Base-by-base conservation (phyloP, 2,113 vertebrate genomes). In the Strix uralensis region DNA sequence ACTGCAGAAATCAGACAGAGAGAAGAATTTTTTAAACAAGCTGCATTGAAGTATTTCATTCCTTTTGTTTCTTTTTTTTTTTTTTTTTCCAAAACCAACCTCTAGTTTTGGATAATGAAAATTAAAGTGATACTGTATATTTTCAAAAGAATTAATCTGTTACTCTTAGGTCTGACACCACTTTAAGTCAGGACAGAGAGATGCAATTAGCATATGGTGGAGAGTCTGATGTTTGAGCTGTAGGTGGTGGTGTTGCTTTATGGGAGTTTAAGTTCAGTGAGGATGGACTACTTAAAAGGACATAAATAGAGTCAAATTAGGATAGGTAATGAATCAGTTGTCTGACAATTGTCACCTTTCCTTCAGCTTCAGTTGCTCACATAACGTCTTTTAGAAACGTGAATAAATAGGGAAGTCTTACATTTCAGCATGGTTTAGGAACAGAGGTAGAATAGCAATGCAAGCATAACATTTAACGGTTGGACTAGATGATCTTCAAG, bases 161-260 rank as follows among this genome's bases (percentile, higher is more conserved):
- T 91, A 19, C 58, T 89, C 10, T 54, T 66, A 55, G 11, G 22
- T 77, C 55, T 88, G 66, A 49, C 12, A 15, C 5, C 38, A 26
- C 63, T 91, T 87, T 66, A 51, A 42, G 18, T 87, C 26, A 55
- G 58, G 71, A 69, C 65, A 58, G 63, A 82, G 54, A 81, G 77
- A 73, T 70, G 57, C 61, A 73, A 26, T 49, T 80, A 71, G 26
- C 63, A 51, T 51, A 80, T 47, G 67, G 49, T 77, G 81, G 82
- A 79, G 85, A 88, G 49, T 95, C 89, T 96, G 86, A 62, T 93
- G n/a, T 96, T 88, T 97, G 94, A 94, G 86, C 95, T 98, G 95
- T 97, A 98, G 96, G 86, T 97, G 96, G 97, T 97, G 81, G 63
- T 97, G 91, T 96, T 97, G 96, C 90, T 92, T 97, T 97, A 52